Conservation (phyloP, 2,888 invertebrate genomes). For the Ichneumon xanthorius region DNA sequence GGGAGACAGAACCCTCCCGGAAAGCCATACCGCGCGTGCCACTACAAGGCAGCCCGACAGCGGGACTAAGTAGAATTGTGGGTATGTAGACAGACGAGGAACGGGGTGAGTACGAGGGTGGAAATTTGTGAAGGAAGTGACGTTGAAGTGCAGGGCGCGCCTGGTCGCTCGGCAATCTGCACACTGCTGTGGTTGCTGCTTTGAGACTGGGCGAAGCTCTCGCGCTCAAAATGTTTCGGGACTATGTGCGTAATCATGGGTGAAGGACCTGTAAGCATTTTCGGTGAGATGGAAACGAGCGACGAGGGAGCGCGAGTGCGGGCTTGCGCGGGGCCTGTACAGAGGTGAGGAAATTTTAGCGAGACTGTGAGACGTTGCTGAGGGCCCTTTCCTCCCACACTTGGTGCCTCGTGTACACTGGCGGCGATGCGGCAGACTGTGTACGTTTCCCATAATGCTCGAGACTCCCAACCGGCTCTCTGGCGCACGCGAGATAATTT, state of each 20-base stretch:
- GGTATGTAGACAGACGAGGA: constrained; percentile 65
- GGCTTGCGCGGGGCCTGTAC: not conserved
- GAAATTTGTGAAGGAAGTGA: constrained; percentile 57
- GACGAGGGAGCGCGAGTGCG: constrained; percentile 15
- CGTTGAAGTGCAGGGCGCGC: constrained; percentile 51
- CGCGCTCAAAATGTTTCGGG: constrained; percentile 67
- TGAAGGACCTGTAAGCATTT: constrained; percentile 60
- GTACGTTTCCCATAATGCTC: constrained; percentile 57
- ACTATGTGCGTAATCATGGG: constrained; percentile 75
- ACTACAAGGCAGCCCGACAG: constrained; percentile 40
- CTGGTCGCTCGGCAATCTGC: constrained; percentile 60
- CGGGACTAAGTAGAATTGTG: constrained; percentile 60
- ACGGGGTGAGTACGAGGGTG: constrained; percentile 53
- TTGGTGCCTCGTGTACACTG: constrained; percentile 2
- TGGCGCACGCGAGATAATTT: constrained; percentile 75
- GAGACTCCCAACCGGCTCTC: constrained; percentile 62
- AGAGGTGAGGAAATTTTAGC: constrained; percentile 34
- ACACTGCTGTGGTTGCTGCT: constrained; percentile 55
- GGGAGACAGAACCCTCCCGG: not conserved
- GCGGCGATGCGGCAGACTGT: constrained; percentile 63
- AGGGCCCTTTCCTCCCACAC: constrained; percentile 24
- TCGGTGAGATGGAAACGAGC: constrained; percentile 49
- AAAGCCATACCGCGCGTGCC: not conserved
- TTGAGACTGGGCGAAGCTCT: constrained; percentile 39
- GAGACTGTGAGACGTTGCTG: constrained; percentile 40